phyloP scores from a whole-genome alignment of 1,140 invertebrate genomes.

The Teleopsis dalmanni region DNA sequence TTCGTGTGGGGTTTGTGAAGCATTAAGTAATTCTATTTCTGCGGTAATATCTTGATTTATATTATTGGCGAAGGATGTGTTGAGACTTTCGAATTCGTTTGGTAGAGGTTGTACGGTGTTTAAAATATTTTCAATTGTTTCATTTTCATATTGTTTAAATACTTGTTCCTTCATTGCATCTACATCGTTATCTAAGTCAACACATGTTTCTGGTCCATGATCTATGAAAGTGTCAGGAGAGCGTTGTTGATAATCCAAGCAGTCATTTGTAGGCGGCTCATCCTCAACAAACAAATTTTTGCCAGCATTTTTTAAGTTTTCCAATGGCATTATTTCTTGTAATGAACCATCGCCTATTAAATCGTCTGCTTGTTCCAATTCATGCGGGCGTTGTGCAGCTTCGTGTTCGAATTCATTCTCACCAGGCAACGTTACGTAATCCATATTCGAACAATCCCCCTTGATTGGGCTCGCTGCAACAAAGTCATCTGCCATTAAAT shows the following conservation, averaged over 20 bases:
- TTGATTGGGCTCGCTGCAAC: conserved; percentile 38
- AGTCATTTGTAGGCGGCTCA: conserved; percentile 1
- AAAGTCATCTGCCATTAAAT: conserved; percentile 22
- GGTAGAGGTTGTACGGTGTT: conserved; percentile 37
- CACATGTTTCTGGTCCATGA: conserved; percentile 35
- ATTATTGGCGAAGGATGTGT: conserved; percentile 11
- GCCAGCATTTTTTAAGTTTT: conserved; percentile 2
- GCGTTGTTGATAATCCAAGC: conserved; percentile 13
- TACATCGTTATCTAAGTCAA: conserved; percentile 25
- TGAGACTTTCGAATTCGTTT: conserved; percentile 11
- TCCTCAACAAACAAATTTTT: not conserved
- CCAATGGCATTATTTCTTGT: not conserved
- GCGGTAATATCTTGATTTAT: not conserved
- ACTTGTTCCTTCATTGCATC: conserved; percentile 1
- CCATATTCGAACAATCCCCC: conserved; percentile 27
- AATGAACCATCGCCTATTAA: conserved; percentile 13
- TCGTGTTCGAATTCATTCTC: conserved; percentile 31
- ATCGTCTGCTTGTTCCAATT: conserved; percentile 27
- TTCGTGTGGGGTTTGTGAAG: conserved; percentile 38
- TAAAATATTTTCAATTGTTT: conserved; percentile 31
- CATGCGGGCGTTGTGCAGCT: conserved; percentile 31
- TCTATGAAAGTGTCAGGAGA: conserved; percentile 16
- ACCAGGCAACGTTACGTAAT: conserved; percentile 28
- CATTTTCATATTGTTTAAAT: conserved; percentile 1
- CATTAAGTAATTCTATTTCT: conserved; percentile 18